Evolutionary conservation across 2,797 vertebrate species (phyloP).

Genomic region (Odontamblyopus lacepedii): DNA sequence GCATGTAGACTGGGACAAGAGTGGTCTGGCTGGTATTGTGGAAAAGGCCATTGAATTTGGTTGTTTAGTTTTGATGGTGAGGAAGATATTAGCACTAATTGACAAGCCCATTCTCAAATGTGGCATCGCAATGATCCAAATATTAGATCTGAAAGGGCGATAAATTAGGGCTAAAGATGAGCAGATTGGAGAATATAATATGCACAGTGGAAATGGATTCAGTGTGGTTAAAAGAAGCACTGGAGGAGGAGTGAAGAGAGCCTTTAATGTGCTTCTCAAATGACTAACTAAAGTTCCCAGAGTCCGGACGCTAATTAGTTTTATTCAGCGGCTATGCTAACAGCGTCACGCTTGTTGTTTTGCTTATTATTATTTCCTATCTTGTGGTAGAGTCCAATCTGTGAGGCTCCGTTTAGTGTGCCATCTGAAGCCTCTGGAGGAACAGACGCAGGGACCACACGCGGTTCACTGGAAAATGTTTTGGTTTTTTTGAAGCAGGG

Average conservation of each 20-base stretch:
- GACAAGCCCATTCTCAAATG: slow-evolving; percentile 18
- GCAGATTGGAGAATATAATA: slow-evolving; percentile 19
- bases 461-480: slow-evolving; percentile 31
- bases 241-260: slow-evolving; percentile 13
- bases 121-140: slow-evolving; percentile 29
- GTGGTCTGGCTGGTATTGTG: no score
- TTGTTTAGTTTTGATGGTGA: slow-evolving; percentile 10
- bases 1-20: no score
- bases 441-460: slow-evolving; percentile 26
- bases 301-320: slow-evolving; percentile 72
- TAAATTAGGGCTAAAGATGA: slow-evolving; percentile 30
- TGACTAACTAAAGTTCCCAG: slow-evolving; percentile 64
- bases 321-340: slow-evolving; percentile 64
- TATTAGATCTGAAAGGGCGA: slow-evolving; percentile 18
- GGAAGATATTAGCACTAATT: slow-evolving; percentile 39
- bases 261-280: slow-evolving; percentile 67
- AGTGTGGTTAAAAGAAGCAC: slow-evolving; percentile 22
- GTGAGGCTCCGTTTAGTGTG: slow-evolving; percentile 45
- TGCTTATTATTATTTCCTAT: slow-evolving; percentile 58
- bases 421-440: slow-evolving; percentile 40
- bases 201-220: slow-evolving; percentile 33
- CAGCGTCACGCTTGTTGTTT: slow-evolving; percentile 67
- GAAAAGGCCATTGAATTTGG: no score
- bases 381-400: slow-evolving; percentile 50
- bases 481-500: slow-evolving; percentile 34